Base-by-base conservation (phyloP, 2,113 vertebrate species). In the Onychorhynchus coronatus region DNA sequence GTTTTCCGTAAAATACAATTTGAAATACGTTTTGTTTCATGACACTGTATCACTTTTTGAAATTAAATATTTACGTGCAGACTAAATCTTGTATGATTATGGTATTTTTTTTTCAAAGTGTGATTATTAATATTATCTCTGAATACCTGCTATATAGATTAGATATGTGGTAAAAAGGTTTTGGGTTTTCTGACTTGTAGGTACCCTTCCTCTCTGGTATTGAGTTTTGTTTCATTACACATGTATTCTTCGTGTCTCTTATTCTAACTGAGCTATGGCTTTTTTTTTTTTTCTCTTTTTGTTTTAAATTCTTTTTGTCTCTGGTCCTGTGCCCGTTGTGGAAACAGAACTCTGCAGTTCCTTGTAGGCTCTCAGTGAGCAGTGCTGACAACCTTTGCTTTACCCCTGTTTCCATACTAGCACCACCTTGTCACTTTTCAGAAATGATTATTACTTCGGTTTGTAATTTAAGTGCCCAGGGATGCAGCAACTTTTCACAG, bases 381-480 rank as follows among this genome's bases (percentile, higher is more conserved):
- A 62, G n/a, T 20, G 13, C 8, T 92, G 59, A 41, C 58, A 88
- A 52, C 49, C 58, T 85, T 79, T 90, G 35, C 59, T 94, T 94
- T 68, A 55, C 0, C 0, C 22, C 39, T 73, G 41, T 92, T 92
- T 91, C 79, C 63, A 66, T 92, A 86, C 76, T 53, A 92, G 95
- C 83, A 80, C 22, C 63, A 65, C 46, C 80, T 93, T 91, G 58
- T 75, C 0, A 0, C 66, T 91, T 89, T 83, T 81, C 72, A 62
- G 46, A 84, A 91, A 49, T 87, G 11, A 77, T 53, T 89, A 65
- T 94, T 92, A 85, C 85, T 90, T 95, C 88, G 52, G 25, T 72
- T 85, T 88, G 68, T 82, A 85, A 71, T 75, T 94, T 75, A 88
- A 63, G 52, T 72, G 61, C 9, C 23, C 20, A 18, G 61, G 37